Percentiles rank a stretch among this genome's conserved stretches.
Conservation (phyloP, 2,797 vertebrate species). For the Xenops minutus region DNA sequence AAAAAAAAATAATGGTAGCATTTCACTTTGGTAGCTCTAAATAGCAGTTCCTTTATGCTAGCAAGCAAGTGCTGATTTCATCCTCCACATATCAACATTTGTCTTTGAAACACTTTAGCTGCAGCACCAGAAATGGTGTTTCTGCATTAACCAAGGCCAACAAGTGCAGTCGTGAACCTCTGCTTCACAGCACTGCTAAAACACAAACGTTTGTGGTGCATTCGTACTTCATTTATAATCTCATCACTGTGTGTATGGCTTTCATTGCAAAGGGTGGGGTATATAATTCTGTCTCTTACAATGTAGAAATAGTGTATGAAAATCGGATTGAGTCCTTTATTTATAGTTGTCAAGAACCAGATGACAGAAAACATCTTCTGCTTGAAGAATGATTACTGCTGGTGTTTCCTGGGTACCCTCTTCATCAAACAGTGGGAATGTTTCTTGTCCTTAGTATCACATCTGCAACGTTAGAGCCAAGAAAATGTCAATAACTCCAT, state of each 20-base stretch:
- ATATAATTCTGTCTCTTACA: neutral
- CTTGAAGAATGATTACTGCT: slow-evolving; percentile 8
- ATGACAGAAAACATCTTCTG: slow-evolving; percentile 32
- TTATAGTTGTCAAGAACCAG: slow-evolving; percentile 6
- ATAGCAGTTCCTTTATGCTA: neutral
- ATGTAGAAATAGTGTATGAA: neutral
- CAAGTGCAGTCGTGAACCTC: neutral
- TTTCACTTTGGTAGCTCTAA: neutral
- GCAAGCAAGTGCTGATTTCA: neutral
- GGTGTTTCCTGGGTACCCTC: neutral
- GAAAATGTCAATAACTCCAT: neutral
- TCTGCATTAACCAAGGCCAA: neutral
- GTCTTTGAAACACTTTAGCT: neutral
- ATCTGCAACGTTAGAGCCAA: slow-evolving; percentile 26
- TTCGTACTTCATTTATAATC: neutral
- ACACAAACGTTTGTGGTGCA: neutral
- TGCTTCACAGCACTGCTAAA: neutral
- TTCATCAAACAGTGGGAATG: slow-evolving; percentile 12
- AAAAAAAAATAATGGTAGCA: neutral
- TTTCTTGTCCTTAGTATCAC: slow-evolving; percentile 19
- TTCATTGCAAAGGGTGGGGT: neutral
- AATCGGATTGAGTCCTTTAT: slow-evolving; percentile 9
- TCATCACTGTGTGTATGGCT: neutral
- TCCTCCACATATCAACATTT: neutral
- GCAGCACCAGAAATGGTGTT: neutral